Conservation (phyloP, 2,797 vertebrate genomes). For the Danio jaintianensis region DNA sequence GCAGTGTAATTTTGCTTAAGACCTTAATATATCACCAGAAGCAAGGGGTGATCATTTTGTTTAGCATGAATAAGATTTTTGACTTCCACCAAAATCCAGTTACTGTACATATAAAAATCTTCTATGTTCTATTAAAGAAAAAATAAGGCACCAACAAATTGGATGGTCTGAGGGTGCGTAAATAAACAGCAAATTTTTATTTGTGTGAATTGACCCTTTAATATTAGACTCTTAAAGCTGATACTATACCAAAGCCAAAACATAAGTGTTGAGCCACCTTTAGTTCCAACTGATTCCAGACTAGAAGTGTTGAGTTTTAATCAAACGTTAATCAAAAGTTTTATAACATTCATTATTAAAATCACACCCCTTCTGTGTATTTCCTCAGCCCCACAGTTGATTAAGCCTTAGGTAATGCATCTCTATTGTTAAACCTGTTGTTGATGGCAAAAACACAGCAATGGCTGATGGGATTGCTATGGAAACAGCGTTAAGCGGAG, state of each 20-base stretch:
- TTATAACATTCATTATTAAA: constrained; percentile 9
- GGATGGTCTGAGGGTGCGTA: no score
- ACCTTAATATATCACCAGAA: no score
- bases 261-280: not conserved
- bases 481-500: not conserved
- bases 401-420: constrained; percentile 43
- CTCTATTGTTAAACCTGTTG: constrained; percentile 40
- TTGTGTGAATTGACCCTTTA: not conserved
- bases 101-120: no score
- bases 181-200: no score
- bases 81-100: no score
- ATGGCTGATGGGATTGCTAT: constrained; percentile 1
- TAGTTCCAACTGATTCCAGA: not conserved
- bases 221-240: not conserved
- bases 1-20: no score
- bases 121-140: no score
- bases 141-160: no score
- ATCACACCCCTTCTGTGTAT: not conserved
- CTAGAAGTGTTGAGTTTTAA: not conserved
- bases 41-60: no score
- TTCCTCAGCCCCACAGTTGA: constrained; percentile 6
- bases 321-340: not conserved
- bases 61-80: no score
- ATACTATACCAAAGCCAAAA: not conserved
- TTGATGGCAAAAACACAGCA: constrained; percentile 41